phyloP scores from a whole-genome alignment of 2,797 vertebrate genomes.

The Myiothlypis chrysogaster region DNA sequence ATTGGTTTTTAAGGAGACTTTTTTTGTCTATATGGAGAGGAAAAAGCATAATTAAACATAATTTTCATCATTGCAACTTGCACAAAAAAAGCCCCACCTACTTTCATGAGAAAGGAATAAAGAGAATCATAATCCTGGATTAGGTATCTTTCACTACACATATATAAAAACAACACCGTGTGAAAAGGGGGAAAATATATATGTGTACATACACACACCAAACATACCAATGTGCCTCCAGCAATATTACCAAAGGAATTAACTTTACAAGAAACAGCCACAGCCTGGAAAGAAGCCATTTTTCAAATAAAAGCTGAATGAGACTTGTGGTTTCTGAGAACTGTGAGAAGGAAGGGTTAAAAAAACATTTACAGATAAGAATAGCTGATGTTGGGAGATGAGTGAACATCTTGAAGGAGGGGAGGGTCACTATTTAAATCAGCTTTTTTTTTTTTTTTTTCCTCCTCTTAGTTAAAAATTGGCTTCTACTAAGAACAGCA shows the following conservation, averaged over 20 bases:
- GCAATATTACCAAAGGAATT: conserved; percentile 60
- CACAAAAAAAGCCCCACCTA: conserved; percentile 55
- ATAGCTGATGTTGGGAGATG: conserved; percentile 33
- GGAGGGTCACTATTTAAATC: conserved; percentile 43
- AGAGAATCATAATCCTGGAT: conserved; percentile 67
- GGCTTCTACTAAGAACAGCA: not conserved
- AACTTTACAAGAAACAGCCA: conserved; percentile 59
- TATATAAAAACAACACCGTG: conserved; percentile 56
- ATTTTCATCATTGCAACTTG: conserved; percentile 33
- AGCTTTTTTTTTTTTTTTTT: not conserved
- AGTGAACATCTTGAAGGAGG: conserved; percentile 50
- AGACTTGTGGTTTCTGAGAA: conserved; percentile 55
- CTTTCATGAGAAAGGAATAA: conserved; percentile 67
- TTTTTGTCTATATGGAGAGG: not conserved
- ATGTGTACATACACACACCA: conserved; percentile 44
- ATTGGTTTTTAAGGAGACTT: not conserved
- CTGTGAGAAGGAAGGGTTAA: conserved; percentile 61
- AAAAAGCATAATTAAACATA: conserved; percentile 51
- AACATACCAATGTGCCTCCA: conserved; percentile 54
- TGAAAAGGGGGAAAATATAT: conserved; percentile 60
- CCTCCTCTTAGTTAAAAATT: conserved; percentile 8
- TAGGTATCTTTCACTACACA: conserved; percentile 62
- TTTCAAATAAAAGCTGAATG: conserved; percentile 58
- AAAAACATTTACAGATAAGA: conserved; percentile 62
- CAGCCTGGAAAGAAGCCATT: conserved; percentile 42